Evolutionary conservation across 2,113 vertebrate genomes (phyloP), one percentile per base, ranked within the genome.

Genomic region (Upupa epops): DNA sequence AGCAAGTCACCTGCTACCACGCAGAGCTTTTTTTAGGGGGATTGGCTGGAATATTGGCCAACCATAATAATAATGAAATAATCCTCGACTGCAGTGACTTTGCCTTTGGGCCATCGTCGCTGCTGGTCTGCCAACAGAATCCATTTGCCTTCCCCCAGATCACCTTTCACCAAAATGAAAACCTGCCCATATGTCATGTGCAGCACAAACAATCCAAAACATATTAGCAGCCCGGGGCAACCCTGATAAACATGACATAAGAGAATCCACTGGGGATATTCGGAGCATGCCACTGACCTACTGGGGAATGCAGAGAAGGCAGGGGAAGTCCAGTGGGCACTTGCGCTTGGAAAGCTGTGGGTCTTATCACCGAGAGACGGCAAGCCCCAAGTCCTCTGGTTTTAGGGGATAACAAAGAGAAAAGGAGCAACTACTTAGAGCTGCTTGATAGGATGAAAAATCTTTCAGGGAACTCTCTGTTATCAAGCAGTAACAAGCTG

Each of bases 171-270:
- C 93, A 91, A 76, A 91, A 55, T 48, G 91, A 95, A 95, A 95
- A 95, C 76, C 96, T 94, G 93, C 90, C 92, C 77, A n/a, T 49
- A 17, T 74, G 93, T 93, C 94, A 94, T 88, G 85, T 90, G 88
- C 52, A 1, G 69, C 83, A 73, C 86, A 95, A 96, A 96, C 90
- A 95, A 96, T 95, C 93, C 96, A 93, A 95, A 96, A 96, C 95
- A 96, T 40, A 96, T 56, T 56, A 96, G 96, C 93, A 96, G 89
- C 96, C 95, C 87, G 5, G 94, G 96, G 96, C 95, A 97, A 97
- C 96, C 94, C 92, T 55, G 80, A 89, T 95, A 96, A 96, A 97
- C 95, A 96, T 42, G 94, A 92, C 91, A 96, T 15, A 89, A 88
- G 95, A 96, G 93, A 96, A 95, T 90, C 92, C 92, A 80, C 89